Evolutionary conservation across 2,797 vertebrate species (phyloP), one percentile per base, ranked within the genome.

Genomic region (Lacerta viridis): DNA sequence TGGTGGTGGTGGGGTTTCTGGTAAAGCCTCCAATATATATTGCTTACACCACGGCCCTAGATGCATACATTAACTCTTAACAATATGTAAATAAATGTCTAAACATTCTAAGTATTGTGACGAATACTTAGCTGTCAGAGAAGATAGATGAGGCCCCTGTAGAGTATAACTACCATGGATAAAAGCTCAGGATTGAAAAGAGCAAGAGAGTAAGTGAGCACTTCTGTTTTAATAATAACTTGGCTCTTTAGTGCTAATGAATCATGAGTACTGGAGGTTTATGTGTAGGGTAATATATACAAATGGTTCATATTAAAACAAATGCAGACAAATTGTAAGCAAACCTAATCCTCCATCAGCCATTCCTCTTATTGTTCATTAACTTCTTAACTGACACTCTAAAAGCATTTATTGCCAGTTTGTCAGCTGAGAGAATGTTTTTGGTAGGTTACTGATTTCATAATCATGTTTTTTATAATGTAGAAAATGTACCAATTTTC

Each of bases 1-100:
- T 85, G 81, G 41, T 91, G 85, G 88, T 91, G 90, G 90, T 87
- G 87, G 87, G 87, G 88, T 50, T 86, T 77, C 90, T 93, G 23
- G 23, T 85, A 93, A 95, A 94, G 94, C 91, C 76, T 89, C 5
- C 0, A 15, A 91, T 92, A 3, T 27, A 0, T 61, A 77, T 94
- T 85, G 64, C 89, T 95, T 93, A 91, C 89, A 93, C 87, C 94
- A 88, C 69, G 27, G 50, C 87, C n/a, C 8, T 92, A 95, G 91
- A 95, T 95, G 94, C 83, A 83, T 1, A 0, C 87, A 88, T 93
- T 95, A 93, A 79, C 90, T 88, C 89, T 89, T 86, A 86, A 94
- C 92, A 80, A 94, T 92, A 92, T 94, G 89, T 92, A 95, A 97
- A 95, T 94, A 95, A 90, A 88, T 94, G 93, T 97, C 95, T 90